Percentiles rank a stretch among this genome's conserved stretches.
Evolutionary conservation across 2,888 invertebrate genomes (phyloP).

Genomic region (Bombylius discolor): DNA sequence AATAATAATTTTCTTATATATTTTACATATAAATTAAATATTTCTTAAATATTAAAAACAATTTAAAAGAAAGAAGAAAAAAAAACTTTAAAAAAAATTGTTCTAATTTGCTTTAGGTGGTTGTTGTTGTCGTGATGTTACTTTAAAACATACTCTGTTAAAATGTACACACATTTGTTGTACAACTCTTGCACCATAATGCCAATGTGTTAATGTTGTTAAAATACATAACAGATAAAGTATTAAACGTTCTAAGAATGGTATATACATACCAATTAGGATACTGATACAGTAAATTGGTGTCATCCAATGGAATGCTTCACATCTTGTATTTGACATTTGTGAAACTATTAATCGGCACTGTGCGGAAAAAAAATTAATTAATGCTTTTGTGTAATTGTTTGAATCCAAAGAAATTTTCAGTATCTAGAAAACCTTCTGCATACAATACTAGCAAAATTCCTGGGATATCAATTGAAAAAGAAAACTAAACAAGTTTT

Average conservation of each 20-base stretch:
- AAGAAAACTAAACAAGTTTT: too few species aligned
- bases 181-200: conserved; percentile 90
- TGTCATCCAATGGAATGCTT: conserved; percentile 46
- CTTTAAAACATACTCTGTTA: conserved; percentile 70
- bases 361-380: conserved; percentile 40
- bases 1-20: too few species aligned
- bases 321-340: conserved; percentile 90
- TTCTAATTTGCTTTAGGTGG: too few species aligned
- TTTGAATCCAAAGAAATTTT: too few species aligned
- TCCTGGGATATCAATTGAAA: too few species aligned
- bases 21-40: too few species aligned
- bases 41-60: too few species aligned
- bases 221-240: conserved; percentile 58
- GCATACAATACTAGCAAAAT: too few species aligned
- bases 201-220: conserved; percentile 67
- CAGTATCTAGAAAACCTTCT: too few species aligned
- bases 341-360: conserved; percentile 94
- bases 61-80: too few species aligned
- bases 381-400: neutral
- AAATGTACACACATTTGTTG: conserved; percentile 91
- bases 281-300: conserved; percentile 28
- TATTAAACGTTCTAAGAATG: conserved; percentile 49
- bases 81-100: too few species aligned
- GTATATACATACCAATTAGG: conserved; percentile 26
- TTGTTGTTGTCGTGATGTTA: conserved; percentile 17